phyloP scores from a whole-genome alignment of 2,113 vertebrate genomes.

The Mohoua ochrocephala region DNA sequence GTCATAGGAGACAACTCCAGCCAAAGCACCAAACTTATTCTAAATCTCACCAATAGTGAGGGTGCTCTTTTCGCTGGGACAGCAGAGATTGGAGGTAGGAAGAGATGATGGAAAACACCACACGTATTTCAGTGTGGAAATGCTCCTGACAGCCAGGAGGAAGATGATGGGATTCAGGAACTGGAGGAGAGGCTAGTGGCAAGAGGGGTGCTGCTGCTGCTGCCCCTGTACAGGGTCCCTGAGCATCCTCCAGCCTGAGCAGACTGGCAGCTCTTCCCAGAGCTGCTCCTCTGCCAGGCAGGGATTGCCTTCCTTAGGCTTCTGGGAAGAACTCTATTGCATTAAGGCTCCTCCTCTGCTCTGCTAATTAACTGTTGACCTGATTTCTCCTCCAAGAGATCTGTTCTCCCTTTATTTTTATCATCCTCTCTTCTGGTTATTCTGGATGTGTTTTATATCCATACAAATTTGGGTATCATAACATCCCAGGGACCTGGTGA shows the following conservation, averaged over 20 bases:
- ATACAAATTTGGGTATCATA: not conserved
- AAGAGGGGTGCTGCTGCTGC: not conserved
- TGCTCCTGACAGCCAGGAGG: not conserved
- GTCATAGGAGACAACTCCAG: not conserved
- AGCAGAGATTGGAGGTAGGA: not conserved
- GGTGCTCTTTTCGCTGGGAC: not conserved
- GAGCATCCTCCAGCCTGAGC: not conserved
- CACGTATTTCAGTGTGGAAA: not conserved
- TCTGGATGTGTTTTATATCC: not conserved
- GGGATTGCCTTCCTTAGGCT: not conserved
- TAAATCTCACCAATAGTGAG: not conserved
- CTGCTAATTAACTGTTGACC: not conserved
- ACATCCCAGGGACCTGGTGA: not conserved
- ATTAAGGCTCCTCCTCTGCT: not conserved
- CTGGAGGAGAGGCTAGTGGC: not conserved
- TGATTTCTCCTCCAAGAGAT: not conserved
- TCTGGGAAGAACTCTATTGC: not conserved
- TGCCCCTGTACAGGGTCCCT: fast-evolving
- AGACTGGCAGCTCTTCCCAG: fast-evolving
- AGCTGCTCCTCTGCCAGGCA: not conserved
- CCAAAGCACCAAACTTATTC: not conserved
- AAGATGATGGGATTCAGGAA: not conserved
- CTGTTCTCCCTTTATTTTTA: not conserved
- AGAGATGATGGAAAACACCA: not conserved
- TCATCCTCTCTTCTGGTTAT: not conserved